phyloP scores from a whole-genome alignment of 2,113 vertebrate species.

The Centropus unirufus region DNA sequence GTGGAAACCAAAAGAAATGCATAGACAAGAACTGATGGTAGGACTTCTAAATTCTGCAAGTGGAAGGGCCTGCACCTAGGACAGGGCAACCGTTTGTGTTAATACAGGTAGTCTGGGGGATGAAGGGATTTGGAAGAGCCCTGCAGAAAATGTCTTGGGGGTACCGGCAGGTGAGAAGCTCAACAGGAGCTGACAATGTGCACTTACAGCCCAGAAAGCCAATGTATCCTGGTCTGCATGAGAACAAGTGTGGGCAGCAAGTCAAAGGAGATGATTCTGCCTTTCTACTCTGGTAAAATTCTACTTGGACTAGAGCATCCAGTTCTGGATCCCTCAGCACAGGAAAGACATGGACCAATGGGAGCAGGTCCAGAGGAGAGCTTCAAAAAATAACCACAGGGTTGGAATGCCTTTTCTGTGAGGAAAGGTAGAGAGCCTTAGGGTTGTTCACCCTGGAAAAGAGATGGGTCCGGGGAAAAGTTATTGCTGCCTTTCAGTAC shows the following conservation, averaged over 20 bases:
- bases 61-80: not conserved
- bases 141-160: not conserved
- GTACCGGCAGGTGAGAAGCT: not conserved
- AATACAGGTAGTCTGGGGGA: not conserved
- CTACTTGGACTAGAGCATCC: not conserved
- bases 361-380: not conserved
- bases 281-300: not conserved
- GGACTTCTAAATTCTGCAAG: not conserved
- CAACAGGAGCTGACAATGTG: fast-evolving
- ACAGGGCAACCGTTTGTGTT: fast-evolving
- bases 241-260: not conserved
- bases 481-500: not conserved
- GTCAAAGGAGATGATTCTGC: not conserved
- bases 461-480: not conserved
- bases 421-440: not conserved
- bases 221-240: not conserved
- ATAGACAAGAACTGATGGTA: not conserved
- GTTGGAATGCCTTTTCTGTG: not conserved
- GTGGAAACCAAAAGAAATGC: not conserved
- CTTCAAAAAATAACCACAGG: not conserved
- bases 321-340: not conserved
- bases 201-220: not conserved
- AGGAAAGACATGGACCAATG: not conserved
- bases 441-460: not conserved
- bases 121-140: not conserved